Evolutionary conservation across 2,113 vertebrate species (phyloP).

Genomic region (Tor tambroides): DNA sequence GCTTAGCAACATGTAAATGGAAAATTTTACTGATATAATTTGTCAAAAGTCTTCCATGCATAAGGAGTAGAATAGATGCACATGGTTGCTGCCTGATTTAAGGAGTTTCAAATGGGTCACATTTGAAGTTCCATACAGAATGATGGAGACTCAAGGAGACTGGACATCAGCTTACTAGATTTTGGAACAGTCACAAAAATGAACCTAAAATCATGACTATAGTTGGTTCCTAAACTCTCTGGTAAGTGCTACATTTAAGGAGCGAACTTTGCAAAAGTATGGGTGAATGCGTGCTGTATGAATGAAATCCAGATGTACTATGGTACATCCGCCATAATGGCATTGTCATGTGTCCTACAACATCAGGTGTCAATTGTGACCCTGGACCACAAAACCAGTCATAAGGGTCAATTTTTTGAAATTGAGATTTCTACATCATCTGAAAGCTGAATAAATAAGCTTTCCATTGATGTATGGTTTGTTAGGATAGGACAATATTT

Average conservation of each 20-base stretch:
- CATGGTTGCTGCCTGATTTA: background rate
- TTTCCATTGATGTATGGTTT: too few relatives aligned
- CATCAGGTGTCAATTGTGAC: too few relatives aligned
- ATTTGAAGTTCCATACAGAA: background rate
- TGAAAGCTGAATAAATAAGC: too few relatives aligned
- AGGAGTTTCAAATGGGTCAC: background rate
- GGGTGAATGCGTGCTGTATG: too few relatives aligned
- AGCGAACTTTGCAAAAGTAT: background rate
- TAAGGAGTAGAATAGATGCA: background rate
- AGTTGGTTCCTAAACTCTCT: background rate
- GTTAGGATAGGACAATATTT: too few relatives aligned
- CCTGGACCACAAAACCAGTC: too few relatives aligned
- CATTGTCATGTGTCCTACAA: too few relatives aligned
- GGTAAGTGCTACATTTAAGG: background rate
- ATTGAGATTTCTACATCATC: too few relatives aligned
- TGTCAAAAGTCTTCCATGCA: background rate
- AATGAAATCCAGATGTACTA: too few relatives aligned
- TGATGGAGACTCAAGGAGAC: background rate
- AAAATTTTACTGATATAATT: background rate
- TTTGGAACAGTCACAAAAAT: background rate
- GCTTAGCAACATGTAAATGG: background rate
- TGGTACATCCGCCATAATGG: too few relatives aligned
- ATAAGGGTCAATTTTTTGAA: too few relatives aligned
- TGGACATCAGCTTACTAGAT: background rate
- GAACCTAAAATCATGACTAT: background rate